Evolutionary conservation across 2,797 vertebrate genomes (phyloP).

Genomic region (Cephalopachus bancanus): DNA sequence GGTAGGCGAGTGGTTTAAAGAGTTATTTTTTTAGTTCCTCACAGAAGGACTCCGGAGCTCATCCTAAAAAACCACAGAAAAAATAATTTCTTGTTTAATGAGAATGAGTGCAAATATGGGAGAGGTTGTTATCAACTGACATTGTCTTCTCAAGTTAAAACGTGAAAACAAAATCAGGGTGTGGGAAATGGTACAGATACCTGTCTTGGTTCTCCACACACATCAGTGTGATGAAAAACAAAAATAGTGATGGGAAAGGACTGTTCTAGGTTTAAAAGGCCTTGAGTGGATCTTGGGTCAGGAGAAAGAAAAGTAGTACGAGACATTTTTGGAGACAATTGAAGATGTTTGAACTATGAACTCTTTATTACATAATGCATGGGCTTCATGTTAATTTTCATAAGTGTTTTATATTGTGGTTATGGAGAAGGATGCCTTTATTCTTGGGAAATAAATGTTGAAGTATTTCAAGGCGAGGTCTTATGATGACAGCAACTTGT

Average conservation of each 20-base stretch:
- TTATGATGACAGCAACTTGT: neutral
- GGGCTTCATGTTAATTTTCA: neutral
- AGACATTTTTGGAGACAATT: neutral
- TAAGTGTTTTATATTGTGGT: neutral
- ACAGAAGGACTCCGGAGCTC: neutral
- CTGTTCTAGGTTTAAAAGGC: neutral
- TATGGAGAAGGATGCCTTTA: neutral
- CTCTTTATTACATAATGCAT: neutral
- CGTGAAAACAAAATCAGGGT: neutral
- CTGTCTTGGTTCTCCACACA: neutral
- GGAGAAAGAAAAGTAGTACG: neutral
- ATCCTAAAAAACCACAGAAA: neutral
- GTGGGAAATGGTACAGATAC: neutral
- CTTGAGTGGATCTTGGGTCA: neutral
- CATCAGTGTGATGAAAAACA: neutral
- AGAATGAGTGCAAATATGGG: neutral
- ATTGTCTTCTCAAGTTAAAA: neutral
- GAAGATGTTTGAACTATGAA: neutral
- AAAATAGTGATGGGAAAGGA: neutral
- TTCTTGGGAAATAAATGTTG: neutral
- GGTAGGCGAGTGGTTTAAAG: neutral
- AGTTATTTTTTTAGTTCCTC: neutral
- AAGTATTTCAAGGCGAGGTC: neutral
- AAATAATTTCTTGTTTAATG: neutral
- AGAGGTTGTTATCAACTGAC: neutral